Conservation (phyloP, 92 coral and sea anemone species). For the Porites divaricata region DNA sequence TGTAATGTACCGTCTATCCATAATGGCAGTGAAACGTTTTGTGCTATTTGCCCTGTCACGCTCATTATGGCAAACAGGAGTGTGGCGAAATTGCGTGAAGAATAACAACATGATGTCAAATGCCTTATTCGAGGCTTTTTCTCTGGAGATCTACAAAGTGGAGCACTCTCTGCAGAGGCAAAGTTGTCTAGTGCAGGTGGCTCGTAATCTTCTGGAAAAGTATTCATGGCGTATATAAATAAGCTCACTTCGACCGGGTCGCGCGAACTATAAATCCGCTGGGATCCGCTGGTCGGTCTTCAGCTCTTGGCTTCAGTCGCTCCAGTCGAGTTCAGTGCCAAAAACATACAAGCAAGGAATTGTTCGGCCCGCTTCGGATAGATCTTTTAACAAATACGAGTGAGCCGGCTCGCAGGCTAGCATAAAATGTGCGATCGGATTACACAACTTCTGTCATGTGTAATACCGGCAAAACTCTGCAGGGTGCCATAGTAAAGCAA, state of each 20-base stretch:
- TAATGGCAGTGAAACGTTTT: conserved; percentile 72
- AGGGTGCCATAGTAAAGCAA: background rate
- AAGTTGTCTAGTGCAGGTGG: background rate
- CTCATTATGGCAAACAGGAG: conserved; percentile 56
- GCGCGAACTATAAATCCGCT: too few species aligned
- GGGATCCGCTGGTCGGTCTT: too few species aligned
- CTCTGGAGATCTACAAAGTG: background rate
- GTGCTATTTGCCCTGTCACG: conserved; percentile 78
- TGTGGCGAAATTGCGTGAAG: conserved; percentile 46
- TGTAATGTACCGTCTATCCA: conserved; percentile 79
- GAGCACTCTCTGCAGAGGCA: background rate
- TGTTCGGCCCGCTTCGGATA: too few species aligned
- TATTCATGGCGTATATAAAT: background rate
- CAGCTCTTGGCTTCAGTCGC: too few species aligned
- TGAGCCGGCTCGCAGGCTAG: too few species aligned
- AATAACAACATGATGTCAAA: background rate
- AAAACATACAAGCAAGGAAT: too few species aligned
- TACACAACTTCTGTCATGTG: too few species aligned
- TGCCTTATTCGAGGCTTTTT: background rate
- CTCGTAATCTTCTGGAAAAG: background rate
- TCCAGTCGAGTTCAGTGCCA: too few species aligned
- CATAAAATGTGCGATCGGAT: too few species aligned
- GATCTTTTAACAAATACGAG: too few species aligned
- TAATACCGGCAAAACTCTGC: background rate
- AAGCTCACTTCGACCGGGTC: too few species aligned